Evolutionary conservation across 2,888 invertebrate genomes (phyloP), one percentile per base, ranked within the genome.

Genomic region (Neria commutata): DNA sequence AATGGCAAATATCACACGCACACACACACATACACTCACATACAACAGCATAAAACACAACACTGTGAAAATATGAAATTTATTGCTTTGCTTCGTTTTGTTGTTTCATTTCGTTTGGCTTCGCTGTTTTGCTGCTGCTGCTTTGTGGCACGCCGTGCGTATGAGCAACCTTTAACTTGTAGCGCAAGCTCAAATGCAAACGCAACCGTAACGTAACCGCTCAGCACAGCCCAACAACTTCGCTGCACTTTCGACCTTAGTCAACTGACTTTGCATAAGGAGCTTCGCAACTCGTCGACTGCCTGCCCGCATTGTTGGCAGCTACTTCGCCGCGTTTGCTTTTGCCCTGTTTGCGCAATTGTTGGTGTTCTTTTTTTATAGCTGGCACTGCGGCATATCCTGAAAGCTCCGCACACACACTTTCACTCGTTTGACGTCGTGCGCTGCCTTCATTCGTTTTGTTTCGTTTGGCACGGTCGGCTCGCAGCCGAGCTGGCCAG

Each of bases 211-310:
- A 37, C 8, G 37, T 14, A 14, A 37, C 11, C 37, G 37, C 8
- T 33, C 19, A 25, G 34, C n/a, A 21, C 6, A 45, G 23, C 42
- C 23, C 25, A 29, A 26, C 25, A 33, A 49, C 45, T 57, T n/a
- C 23, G 17, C 51, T 34, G 49, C 34, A 33, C 56, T 47, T 40
- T 26, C 37, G 37, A 48, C 46, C 3, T 19, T 26, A 19, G 24
- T 25, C 55, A 47, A 51, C 52, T 52, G 52, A 46, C 46, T 25
- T 46, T 19, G 21, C 10, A 34, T 26, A 33, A 16, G 16, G 25
- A 56, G 56, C 37, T 52, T 51, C 4, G 47, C 45, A 50, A 11
- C 21, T 26, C 16, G 23, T 45, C 47, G 51, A 57, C 46, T 46
- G 51, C 46, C 29, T 50, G 42, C 29, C 17, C 19, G 33, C n/a